Percentiles rank a stretch among this genome's conserved stretches.
These are phyloP conservation scores for Cydia strobilella DNA, from an alignment of 1,140 invertebrate species.

Conservation along the genomic window DNA sequence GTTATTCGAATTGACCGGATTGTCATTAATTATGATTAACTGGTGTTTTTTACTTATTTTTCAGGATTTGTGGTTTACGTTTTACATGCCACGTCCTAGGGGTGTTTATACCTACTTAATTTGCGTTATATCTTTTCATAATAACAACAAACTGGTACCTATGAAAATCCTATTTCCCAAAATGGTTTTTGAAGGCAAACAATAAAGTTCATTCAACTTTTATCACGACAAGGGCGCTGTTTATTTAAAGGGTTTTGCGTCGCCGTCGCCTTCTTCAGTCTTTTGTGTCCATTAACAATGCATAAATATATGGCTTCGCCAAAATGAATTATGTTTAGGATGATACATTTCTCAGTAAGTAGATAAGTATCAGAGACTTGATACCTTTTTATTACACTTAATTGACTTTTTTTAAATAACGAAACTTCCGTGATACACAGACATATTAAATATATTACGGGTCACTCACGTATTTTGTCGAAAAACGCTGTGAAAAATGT, in stretches of 20 bases:
- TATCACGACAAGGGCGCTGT: not conserved
- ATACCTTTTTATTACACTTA: too few relatives aligned
- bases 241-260: not conserved
- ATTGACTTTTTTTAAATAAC: too few relatives aligned
- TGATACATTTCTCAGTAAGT: not conserved
- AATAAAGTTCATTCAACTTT: conserved; percentile 1
- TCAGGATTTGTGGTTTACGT: too few relatives aligned
- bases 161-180: not conserved
- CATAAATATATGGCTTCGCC: not conserved
- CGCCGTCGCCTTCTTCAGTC: not conserved
- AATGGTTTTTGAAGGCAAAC: not conserved
- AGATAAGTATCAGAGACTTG: not conserved
- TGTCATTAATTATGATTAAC: too few relatives aligned
- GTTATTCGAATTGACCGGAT: too few relatives aligned
- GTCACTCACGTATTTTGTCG: too few relatives aligned
- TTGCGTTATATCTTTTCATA: not conserved
- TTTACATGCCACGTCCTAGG: too few relatives aligned
- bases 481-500: too few relatives aligned
- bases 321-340: not conserved
- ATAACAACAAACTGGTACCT: not conserved
- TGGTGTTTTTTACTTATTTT: too few relatives aligned
- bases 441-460: too few relatives aligned
- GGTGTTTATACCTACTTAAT: not conserved
- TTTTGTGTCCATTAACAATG: conserved; percentile 17
- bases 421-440: too few relatives aligned